Conservation (phyloP, 1,140 invertebrate genomes). For the Seison nebaliae region DNA sequence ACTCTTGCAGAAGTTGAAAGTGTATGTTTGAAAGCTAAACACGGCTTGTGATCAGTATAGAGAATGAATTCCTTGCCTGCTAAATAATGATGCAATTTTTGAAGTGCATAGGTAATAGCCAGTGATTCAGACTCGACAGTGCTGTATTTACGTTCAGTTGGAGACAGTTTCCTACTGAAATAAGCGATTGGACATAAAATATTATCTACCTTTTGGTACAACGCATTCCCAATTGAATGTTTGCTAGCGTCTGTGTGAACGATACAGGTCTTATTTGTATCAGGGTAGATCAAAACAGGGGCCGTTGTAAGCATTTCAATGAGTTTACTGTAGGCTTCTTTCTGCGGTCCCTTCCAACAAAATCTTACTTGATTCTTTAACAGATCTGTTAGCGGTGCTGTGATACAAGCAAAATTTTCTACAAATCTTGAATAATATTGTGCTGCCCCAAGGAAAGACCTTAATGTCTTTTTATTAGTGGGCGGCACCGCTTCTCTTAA, state of each 20-base stretch:
- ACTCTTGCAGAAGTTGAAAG: too few species aligned
- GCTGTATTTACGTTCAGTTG: conserved; percentile 26
- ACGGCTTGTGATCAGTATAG: conserved; percentile 30
- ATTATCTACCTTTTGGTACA: neutral
- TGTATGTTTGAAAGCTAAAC: conserved; percentile 23
- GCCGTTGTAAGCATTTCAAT: conserved; percentile 13
- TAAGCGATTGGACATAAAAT: too few species aligned
- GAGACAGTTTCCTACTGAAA: conserved; percentile 15
- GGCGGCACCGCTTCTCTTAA: conserved; percentile 11
- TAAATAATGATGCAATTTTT: conserved; percentile 30
- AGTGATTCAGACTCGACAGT: conserved; percentile 31
- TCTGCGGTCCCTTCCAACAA: conserved; percentile 14
- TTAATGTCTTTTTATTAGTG: conserved; percentile 4
- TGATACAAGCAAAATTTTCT: neutral
- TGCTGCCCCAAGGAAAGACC: conserved; percentile 6
- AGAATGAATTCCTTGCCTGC: conserved; percentile 29
- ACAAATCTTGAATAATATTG: neutral
- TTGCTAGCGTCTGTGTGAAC: conserved; percentile 14
- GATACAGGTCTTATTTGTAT: conserved; percentile 14
- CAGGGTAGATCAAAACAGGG: conserved; percentile 16
- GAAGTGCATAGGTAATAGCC: conserved; percentile 28
- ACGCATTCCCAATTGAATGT: neutral
- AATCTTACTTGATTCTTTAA: conserved; percentile 15
- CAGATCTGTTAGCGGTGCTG: conserved; percentile 16
- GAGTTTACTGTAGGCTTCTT: conserved; percentile 3